Evolutionary conservation across 2,113 vertebrate species (phyloP).

Genomic region (Labeo catla): DNA sequence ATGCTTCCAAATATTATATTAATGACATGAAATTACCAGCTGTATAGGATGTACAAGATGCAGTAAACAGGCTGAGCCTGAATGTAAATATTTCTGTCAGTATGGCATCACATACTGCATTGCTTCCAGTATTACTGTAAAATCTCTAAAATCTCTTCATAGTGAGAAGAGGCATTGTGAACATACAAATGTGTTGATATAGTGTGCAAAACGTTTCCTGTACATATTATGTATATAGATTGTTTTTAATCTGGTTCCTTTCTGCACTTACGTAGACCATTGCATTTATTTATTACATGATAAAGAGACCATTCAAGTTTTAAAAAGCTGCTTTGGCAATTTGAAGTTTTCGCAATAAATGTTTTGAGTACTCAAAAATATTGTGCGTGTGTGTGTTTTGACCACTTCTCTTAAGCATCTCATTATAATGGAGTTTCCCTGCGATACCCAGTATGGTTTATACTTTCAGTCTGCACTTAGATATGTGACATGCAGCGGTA

Average conservation of each 20-base stretch:
- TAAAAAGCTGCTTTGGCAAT: conserved; percentile 28
- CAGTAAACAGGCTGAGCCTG: conserved; percentile 80
- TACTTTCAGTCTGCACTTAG: background rate
- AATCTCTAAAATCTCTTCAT: conserved; percentile 29
- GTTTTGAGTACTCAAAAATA: conserved; percentile 11
- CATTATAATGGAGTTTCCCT: background rate
- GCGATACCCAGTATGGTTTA: background rate
- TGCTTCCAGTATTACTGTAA: conserved; percentile 30
- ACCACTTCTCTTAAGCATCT: background rate
- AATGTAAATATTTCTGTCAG: conserved; percentile 26
- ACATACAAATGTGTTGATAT: background rate
- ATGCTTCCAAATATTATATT: background rate
- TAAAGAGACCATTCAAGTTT: background rate
- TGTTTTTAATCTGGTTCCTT: conserved; percentile 23
- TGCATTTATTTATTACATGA: conserved; percentile 52
- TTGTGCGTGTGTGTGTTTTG: background rate
- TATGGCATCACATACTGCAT: background rate
- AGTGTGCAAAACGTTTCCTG: conserved; percentile 18
- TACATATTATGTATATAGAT: conserved; percentile 36
- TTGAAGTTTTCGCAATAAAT: conserved; percentile 48
- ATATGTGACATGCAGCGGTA: background rate
- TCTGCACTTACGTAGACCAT: conserved; percentile 46
- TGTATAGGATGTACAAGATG: conserved; percentile 28
- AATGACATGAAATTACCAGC: background rate
- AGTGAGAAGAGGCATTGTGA: background rate